These are phyloP conservation scores for Sternotherus odoratus DNA, from an alignment of 2,797 vertebrate genomes.

Conservation along the genomic window DNA sequence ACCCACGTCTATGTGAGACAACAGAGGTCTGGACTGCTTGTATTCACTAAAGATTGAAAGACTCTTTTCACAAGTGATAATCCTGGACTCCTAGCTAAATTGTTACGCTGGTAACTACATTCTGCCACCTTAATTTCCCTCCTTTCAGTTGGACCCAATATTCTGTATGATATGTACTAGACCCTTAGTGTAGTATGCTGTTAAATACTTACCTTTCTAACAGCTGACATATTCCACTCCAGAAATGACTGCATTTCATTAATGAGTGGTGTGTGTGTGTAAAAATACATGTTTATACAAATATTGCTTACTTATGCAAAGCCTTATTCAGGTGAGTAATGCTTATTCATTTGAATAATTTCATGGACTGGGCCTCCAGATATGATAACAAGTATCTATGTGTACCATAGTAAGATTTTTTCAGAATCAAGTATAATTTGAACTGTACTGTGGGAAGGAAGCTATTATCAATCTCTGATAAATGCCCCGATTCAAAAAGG, in stretches of 20 bases:
- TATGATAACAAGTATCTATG: not conserved
- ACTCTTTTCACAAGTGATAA: not conserved
- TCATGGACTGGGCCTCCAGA: not conserved
- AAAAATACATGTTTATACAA: not conserved
- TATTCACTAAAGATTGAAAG: not conserved
- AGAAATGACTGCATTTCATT: constrained; percentile 37
- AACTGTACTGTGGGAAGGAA: not conserved
- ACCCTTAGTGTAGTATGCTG: not conserved
- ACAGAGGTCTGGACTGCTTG: not conserved
- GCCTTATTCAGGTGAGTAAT: not conserved
- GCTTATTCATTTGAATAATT: not conserved
- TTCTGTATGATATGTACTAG: constrained; percentile 15
- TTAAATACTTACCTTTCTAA: not conserved
- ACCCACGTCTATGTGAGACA: not conserved
- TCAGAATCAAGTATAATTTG: fast-evolving
- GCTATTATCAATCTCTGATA: not conserved
- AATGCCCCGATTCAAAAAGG: not conserved
- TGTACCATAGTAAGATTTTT: not conserved
- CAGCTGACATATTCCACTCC: not conserved
- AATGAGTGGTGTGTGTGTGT: not conserved
- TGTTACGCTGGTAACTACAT: constrained; percentile 59
- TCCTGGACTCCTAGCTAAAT: constrained; percentile 47
- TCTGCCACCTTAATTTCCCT: constrained; percentile 54
- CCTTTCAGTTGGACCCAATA: constrained; percentile 20
- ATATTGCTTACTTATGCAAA: fast-evolving